Evolutionary conservation across 2,888 invertebrate species (phyloP).

Genomic region (Ditylenchus weischeri): DNA sequence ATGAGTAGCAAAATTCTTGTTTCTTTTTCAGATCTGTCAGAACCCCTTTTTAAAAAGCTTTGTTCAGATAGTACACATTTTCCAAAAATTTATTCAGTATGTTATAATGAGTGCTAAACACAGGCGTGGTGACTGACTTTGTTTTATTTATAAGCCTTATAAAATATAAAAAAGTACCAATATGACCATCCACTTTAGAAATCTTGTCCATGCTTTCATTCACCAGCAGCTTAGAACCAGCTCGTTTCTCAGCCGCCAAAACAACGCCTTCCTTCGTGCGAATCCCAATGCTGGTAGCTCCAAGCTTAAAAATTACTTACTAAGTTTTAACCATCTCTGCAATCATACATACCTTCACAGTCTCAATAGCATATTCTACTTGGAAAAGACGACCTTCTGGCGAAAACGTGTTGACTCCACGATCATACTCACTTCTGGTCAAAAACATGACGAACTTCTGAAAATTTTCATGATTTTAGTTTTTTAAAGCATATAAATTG

Average conservation of each 20-base stretch:
- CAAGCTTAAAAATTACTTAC: conserved; percentile 65
- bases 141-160: too few species aligned
- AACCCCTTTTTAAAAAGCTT: too few species aligned
- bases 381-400: conserved; percentile 94
- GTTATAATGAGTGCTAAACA: too few species aligned
- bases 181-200: conserved; percentile 93
- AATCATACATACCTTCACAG: conserved; percentile 73
- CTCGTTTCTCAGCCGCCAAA: conserved; percentile 93
- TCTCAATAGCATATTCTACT: conserved; percentile 99
- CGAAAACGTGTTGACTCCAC: conserved; percentile 98
- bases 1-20: too few species aligned
- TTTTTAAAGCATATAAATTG: too few species aligned
- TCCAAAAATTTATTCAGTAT: too few species aligned
- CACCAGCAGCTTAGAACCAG: conserved; percentile 93
- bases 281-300: conserved; percentile 97
- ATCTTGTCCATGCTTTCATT: conserved; percentile 96
- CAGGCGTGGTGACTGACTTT: too few species aligned
- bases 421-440: conserved; percentile 96
- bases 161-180: conserved; percentile 65
- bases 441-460: conserved; percentile 75
- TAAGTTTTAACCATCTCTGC: background rate
- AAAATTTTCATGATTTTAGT: background rate
- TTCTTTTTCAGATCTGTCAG: too few species aligned
- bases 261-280: conserved; percentile 93
- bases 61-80: too few species aligned